phyloP scores from a whole-genome alignment of 1,140 invertebrate species.

The Daktulosphaira vitifoliae region DNA sequence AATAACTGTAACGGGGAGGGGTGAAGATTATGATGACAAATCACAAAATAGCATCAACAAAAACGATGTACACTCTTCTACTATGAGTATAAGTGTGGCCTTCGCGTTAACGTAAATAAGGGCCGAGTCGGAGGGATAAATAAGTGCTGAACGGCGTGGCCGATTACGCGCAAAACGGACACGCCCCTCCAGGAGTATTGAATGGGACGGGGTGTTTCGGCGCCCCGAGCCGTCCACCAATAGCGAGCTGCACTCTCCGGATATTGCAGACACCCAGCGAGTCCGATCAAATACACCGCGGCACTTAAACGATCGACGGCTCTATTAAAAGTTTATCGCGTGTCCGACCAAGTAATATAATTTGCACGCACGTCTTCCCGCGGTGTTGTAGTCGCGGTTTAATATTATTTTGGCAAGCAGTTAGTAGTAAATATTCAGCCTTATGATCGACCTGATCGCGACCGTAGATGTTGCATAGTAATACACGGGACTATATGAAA shows the following conservation, averaged over 20 bases:
- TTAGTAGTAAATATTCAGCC: no score
- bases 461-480: no score
- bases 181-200: neutral
- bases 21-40: constrained; percentile 20
- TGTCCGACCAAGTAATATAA: neutral
- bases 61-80: no score
- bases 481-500: constrained; percentile 4
- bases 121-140: neutral
- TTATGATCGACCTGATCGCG: no score
- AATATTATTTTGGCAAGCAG: no score
- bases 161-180: constrained; percentile 11
- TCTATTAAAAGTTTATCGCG: constrained; percentile 25
- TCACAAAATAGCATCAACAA: constrained; percentile 29
- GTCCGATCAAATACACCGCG: constrained; percentile 5
- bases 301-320: constrained; percentile 28
- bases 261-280: neutral
- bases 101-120: neutral
- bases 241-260: constrained; percentile 6
- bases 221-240: constrained; percentile 10
- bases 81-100: neutral
- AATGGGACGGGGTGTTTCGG: constrained; percentile 1
- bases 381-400: no score
- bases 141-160: constrained; percentile 13
- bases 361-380: no score
- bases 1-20: neutral